Evolutionary conservation across 2,888 invertebrate genomes (phyloP).

Genomic region (Bugulina stolonifera): DNA sequence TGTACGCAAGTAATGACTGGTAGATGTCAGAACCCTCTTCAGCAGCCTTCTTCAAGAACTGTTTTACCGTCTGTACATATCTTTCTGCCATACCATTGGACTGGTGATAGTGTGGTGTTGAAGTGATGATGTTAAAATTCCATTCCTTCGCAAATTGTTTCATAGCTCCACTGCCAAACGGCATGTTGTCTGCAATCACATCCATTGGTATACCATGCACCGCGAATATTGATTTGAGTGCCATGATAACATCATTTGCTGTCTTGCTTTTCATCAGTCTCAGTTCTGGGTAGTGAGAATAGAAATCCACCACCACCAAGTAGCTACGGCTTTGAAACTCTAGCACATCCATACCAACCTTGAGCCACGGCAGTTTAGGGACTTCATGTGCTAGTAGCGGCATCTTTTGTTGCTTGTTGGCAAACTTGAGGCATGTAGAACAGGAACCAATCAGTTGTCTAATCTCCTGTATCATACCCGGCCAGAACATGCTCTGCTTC

Average conservation of each 20-base stretch:
- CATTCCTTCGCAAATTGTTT: neutral
- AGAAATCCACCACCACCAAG: conserved; percentile 10
- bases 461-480: neutral
- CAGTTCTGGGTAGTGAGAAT: conserved; percentile 1
- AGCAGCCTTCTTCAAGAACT: neutral
- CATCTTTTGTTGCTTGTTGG: too few relatives aligned
- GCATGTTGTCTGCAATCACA: conserved; percentile 15
- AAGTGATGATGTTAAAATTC: neutral
- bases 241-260: neutral
- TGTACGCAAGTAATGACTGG: neutral
- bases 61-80: conserved; percentile 2
- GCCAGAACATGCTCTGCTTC: neutral
- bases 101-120: neutral
- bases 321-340: neutral
- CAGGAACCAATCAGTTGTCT: neutral
- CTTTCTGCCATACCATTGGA: conserved; percentile 1
- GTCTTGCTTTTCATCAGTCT: neutral
- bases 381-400: neutral
- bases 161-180: neutral
- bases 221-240: neutral
- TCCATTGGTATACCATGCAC: conserved; percentile 10
- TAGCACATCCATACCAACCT: conserved; percentile 12
- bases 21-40: neutral
- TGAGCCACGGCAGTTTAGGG: neutral
- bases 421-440: neutral